Base-by-base conservation (phyloP, 2,113 vertebrate genomes). In the Salvelinus namaycush region DNA sequence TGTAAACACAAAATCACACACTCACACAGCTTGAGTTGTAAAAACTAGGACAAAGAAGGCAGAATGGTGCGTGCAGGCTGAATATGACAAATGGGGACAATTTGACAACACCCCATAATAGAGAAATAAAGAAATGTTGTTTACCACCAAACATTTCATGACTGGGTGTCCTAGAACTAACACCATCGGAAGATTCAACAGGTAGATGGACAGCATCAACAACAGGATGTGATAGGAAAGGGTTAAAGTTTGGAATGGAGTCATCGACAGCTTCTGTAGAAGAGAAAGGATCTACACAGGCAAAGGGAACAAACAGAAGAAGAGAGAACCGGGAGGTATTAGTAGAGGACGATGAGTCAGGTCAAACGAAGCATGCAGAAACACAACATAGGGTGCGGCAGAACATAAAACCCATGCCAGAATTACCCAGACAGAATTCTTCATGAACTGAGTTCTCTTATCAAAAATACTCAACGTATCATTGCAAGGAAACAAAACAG, bases 91-190 rank as follows among this genome's bases (percentile, higher is more conserved):
- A 22, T 22, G 59, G n/a, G 20, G 20, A 60, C n/a, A 60, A 8
- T 31, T 13, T 13, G 4, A 5, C 9, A 12, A 65, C 24, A 5
- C 11, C 29, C 18, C 65, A 16, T 44, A 39, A 39, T 39, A 11
- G 9, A 80, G 5, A 76, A 24, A 16, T 0, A 68, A 34, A 31
- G 11, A 66, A 6, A 27, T 79, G 51, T 73, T 89, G 92, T 93
- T 95, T 95, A 97, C 96, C 96, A 96, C 96, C 94, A 92, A 97
- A 97, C 93, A 96, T 94, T 94, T 98, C 95, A 94, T 96, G 94
- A 93, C 94, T 97, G 90, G 95, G 94, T 91, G 96, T 98, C 94
- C 95, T 93, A 95, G 93, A 96, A 95, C 94, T 91, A 93, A 94
- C 92, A 87, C 93, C 91, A 86, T 96, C 95, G 82, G 95, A 94